Percentiles rank a stretch among this genome's conserved stretches.
These are phyloP conservation scores for Hoplostethus mediterraneus DNA, from an alignment of 2,797 vertebrate species.

Conservation along the genomic window DNA sequence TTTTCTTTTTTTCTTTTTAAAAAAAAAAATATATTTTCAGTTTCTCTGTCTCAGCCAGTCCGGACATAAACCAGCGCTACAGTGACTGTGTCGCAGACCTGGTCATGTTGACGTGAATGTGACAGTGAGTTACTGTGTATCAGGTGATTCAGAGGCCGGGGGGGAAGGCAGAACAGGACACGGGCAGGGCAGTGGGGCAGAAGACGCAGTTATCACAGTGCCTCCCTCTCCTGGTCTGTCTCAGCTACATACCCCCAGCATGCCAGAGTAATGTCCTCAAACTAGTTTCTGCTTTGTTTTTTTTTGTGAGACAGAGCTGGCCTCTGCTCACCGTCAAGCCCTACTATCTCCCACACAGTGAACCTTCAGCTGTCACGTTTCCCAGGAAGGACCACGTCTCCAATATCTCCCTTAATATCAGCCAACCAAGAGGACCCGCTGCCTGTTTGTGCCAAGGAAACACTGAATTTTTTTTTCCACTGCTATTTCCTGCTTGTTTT, in stretches of 20 bases:
- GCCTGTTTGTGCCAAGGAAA: conserved; percentile 39
- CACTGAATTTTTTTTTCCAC: conserved; percentile 39
- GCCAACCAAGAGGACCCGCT: conserved; percentile 48
- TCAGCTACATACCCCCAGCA: conserved; percentile 61
- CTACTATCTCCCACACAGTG: conserved; percentile 49
- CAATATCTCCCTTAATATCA: conserved; percentile 56
- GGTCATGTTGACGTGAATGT: conserved; percentile 77
- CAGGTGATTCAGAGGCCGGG: conserved; percentile 44
- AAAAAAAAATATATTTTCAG: conserved; percentile 12
- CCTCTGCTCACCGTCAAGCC: conserved; percentile 67
- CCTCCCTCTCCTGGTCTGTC: conserved; percentile 34
- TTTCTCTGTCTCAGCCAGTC: conserved; percentile 19
- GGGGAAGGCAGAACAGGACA: conserved; percentile 38
- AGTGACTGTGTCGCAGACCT: conserved; percentile 38
- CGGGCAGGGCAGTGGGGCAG: conserved; percentile 5
- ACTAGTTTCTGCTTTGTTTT: conserved; percentile 46
- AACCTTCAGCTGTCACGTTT: conserved; percentile 77
- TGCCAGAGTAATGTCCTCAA: conserved; percentile 70
- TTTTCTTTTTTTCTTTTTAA: conserved; percentile 33
- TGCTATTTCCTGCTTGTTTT: conserved; percentile 35
- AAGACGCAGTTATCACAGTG: conserved; percentile 43
- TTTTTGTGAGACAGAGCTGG: conserved; percentile 73
- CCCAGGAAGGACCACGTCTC: conserved; percentile 62
- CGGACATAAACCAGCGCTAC: conserved; percentile 40
- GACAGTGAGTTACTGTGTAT: conserved; percentile 39